Percentiles rank a stretch among this genome's conserved stretches.
phyloP scores from a whole-genome alignment of 2,797 vertebrate genomes.

The Molossus molossus region DNA sequence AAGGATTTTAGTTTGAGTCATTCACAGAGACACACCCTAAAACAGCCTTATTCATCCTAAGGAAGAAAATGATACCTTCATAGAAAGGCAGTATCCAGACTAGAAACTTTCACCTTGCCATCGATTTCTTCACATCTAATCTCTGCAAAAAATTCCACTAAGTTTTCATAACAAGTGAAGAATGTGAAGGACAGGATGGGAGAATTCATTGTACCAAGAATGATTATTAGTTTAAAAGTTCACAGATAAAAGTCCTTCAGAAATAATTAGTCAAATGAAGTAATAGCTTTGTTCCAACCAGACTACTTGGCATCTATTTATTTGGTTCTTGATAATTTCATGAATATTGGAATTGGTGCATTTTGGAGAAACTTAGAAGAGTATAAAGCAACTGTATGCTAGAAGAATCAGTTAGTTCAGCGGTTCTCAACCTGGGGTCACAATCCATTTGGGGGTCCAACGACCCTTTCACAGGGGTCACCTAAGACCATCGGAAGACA shows the following conservation, averaged over 20 bases:
- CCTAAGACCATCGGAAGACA: no score
- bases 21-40: conserved; percentile 67
- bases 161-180: conserved; percentile 65
- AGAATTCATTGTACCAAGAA: not conserved
- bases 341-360: not conserved
- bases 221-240: not conserved
- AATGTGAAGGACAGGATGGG: not conserved
- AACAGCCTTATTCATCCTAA: conserved; percentile 68
- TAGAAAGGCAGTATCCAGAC: conserved; percentile 40
- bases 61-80: conserved; percentile 60
- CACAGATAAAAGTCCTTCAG: conserved; percentile 48
- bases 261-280: conserved; percentile 34
- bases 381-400: not conserved
- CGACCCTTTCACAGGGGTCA: no score
- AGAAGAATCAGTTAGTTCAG: not conserved
- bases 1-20: conserved; percentile 78
- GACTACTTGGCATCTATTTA: conserved; percentile 5
- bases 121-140: conserved; percentile 57
- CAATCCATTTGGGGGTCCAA: no score
- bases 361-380: not conserved
- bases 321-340: conserved; percentile 57
- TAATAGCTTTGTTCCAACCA: conserved; percentile 8
- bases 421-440: no score
- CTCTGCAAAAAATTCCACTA: not conserved
- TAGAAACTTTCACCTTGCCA: conserved; percentile 50